A percentile compares a stretch with the other conserved stretches of the same genome.
phyloP scores from a whole-genome alignment of 2,113 vertebrate genomes.

The Neolamprologus caudopunctatus region DNA sequence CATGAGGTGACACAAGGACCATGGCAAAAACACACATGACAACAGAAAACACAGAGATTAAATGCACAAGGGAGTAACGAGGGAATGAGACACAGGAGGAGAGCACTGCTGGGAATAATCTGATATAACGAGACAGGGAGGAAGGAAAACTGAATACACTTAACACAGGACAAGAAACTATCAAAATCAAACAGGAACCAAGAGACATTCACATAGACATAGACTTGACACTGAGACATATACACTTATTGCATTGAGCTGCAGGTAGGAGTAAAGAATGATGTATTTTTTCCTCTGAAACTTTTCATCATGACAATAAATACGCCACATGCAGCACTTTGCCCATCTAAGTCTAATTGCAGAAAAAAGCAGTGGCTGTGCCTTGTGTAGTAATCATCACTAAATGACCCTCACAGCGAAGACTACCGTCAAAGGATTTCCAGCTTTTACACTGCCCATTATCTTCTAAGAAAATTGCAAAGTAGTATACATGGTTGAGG shows the following conservation, averaged over 20 bases:
- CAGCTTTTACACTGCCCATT: not conserved
- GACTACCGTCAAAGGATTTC: not conserved
- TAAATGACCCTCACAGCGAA: not conserved
- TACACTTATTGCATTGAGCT: not conserved
- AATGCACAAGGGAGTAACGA: not conserved
- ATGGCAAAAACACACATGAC: accelerated
- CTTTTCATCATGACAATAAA: not conserved
- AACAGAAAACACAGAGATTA: not conserved
- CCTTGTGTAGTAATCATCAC: not conserved
- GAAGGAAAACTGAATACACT: not conserved
- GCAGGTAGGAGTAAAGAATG: not conserved
- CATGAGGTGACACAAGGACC: not conserved
- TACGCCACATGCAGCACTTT: not conserved
- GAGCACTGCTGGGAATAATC: not conserved
- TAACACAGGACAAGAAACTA: not conserved
- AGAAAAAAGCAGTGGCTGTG: not conserved
- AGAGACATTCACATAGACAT: not conserved
- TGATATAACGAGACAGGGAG: not conserved
- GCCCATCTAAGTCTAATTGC: not conserved
- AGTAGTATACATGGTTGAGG: not conserved
- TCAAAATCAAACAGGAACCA: not conserved
- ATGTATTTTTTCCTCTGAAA: not conserved
- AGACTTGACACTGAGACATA: not conserved
- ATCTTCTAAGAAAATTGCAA: not conserved
- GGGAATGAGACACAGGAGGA: not conserved